A percentile compares a stretch with the other conserved stretches of the same genome.
These are phyloP conservation scores for Daboia siamensis DNA, from an alignment of 2,113 vertebrate genomes.

Conservation along the genomic window DNA sequence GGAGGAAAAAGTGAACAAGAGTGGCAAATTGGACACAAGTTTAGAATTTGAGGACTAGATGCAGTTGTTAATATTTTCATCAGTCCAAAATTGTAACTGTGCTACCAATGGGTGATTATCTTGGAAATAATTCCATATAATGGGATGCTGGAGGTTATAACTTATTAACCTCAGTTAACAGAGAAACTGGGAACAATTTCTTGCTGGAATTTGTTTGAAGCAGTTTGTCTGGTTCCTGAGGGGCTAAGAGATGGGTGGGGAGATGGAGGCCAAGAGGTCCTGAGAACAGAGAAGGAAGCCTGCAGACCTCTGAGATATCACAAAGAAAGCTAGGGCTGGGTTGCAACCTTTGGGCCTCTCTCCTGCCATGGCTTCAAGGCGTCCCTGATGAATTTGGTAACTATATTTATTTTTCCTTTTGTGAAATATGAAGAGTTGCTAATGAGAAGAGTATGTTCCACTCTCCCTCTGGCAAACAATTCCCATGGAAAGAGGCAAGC, in stretches of 20 bases:
- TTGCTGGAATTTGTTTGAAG: neutral
- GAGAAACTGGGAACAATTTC: neutral
- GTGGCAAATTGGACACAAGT: neutral
- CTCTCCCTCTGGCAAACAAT: neutral
- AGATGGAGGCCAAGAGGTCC: neutral
- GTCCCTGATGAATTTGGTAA: neutral
- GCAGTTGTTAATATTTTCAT: neutral
- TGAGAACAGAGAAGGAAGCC: neutral
- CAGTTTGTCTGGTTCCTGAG: neutral
- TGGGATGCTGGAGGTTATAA: neutral
- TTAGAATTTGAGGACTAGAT: neutral
- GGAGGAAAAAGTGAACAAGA: neutral
- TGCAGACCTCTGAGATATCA: neutral
- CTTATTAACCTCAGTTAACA: neutral
- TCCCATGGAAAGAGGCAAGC: neutral
- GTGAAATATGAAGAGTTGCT: neutral
- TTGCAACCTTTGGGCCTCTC: neutral
- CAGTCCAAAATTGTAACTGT: neutral
- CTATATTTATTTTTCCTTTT: constrained; percentile 6
- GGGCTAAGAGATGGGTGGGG: neutral
- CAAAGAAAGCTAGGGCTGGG: neutral
- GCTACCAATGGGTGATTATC: neutral
- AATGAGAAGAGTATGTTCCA: neutral
- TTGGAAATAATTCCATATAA: neutral
- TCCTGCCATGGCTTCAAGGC: neutral